Evolutionary conservation across 2,888 invertebrate species (phyloP), one percentile per base, ranked within the genome.

Genomic region (Mantis religiosa): DNA sequence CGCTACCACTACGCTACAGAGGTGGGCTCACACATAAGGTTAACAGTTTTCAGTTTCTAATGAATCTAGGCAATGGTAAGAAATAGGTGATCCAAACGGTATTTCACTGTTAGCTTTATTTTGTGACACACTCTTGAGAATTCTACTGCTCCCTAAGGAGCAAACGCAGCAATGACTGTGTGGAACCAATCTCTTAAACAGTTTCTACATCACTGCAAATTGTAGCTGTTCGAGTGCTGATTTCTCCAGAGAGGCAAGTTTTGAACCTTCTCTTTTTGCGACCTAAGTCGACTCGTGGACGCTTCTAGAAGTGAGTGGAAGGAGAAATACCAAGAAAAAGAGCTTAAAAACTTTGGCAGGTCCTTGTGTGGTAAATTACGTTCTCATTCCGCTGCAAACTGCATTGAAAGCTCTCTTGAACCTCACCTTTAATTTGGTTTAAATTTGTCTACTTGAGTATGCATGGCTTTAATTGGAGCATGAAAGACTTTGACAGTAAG

Each of bases 151-250:
- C 71, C 14, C 27, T 0, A 28, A 20, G 41, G n/a, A 28, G 71
- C 85, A 85, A 71, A 85, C 28, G 47, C 85, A 85, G 28, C 47
- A 85, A 85, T 85, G 71, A 47, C 54, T 71, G 85, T 47, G 85
- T 85, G 85, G 28, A 85, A 85, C 85, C 85, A 85, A 85, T 85
- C 85, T 85, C 85, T 54, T 85, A 85, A 85, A 85, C 85, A 27
- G 47, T 71, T 85, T 85, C 85, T 71, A 41, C 85, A 85, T 85
- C 85, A 41, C 54, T 85, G 54, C 54, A 85, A 47, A 54, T 47
- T 71, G 85, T 28, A 41, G 27, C 85, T 41, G 54, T 71, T 71
- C 20, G 25, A 85, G 85, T 28, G 85, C 14, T 85, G 85, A 85
- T 85, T 85, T 85, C 85, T 85, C 85, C 47, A 85, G 85, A 85